Evolutionary conservation across 1,140 invertebrate genomes (phyloP).

Genomic region (Kradibia gibbosae): DNA sequence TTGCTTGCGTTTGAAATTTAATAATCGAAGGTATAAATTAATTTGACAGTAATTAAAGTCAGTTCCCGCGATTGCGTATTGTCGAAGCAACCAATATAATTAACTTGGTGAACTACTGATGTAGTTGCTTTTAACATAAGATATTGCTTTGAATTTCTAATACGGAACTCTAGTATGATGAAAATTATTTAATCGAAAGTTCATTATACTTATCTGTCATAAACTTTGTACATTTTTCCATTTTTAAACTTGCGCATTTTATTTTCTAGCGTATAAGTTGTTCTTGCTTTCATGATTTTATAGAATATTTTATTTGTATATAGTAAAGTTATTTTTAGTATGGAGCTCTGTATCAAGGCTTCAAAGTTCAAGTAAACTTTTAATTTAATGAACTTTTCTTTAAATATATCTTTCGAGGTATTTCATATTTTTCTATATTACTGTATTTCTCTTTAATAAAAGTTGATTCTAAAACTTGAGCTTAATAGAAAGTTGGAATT

Average conservation of each 20-base stretch:
- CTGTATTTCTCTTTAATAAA: not conserved
- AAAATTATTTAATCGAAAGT: not conserved
- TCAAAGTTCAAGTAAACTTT: conserved; percentile 37
- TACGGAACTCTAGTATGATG: not conserved
- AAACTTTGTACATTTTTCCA: conserved; percentile 15
- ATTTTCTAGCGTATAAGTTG: not conserved
- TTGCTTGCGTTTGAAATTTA: conserved; percentile 7
- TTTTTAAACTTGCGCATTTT: not conserved
- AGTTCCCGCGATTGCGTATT: conserved; percentile 56
- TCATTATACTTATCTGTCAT: conserved; percentile 1
- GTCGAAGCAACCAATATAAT: conserved; percentile 54
- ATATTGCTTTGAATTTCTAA: not conserved
- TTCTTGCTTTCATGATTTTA: not conserved
- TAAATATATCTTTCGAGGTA: not conserved
- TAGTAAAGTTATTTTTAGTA: not conserved
- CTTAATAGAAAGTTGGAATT: not conserved
- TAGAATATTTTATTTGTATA: not conserved
- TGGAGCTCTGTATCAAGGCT: not conserved
- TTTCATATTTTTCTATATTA: conserved; percentile 3
- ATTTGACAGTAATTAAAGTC: conserved; percentile 57
- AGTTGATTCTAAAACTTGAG: conserved; percentile 1
- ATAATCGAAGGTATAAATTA: conserved; percentile 54
- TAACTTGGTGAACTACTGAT: conserved; percentile 44
- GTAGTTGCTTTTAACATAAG: not conserved
- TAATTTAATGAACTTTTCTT: conserved; percentile 30